phyloP scores from a whole-genome alignment of 2,888 invertebrate genomes.

The Aelia acuminata region DNA sequence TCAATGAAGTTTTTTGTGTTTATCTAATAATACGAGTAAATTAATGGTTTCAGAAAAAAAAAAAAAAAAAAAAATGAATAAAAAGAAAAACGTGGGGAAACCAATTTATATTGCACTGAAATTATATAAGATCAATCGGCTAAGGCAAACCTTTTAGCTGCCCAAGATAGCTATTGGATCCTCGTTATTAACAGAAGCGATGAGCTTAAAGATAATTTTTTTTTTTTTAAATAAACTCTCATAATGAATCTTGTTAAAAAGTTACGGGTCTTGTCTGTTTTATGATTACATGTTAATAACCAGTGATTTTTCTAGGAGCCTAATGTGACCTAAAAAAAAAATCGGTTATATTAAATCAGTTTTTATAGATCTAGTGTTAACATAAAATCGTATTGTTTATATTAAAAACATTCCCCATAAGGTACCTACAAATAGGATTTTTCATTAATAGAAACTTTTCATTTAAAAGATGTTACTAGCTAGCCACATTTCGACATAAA shows the following conservation, averaged over 20 bases:
- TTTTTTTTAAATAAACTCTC: background rate
- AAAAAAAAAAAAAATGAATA: slow-evolving; percentile 68
- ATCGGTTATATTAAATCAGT: too few relatives aligned
- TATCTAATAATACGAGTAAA: background rate
- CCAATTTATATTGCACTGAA: background rate
- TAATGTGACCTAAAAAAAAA: too few relatives aligned
- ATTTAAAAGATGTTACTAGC: too few relatives aligned
- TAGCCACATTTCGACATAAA: too few relatives aligned
- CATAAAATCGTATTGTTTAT: too few relatives aligned
- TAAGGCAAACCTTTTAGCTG: background rate
- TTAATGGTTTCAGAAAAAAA: slow-evolving; percentile 55
- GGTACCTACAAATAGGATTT: too few relatives aligned
- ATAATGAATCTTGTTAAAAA: background rate
- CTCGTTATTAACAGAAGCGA: background rate
- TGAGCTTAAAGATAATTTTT: background rate
- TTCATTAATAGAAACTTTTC: too few relatives aligned
- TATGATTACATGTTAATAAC: too few relatives aligned
- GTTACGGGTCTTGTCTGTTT: too few relatives aligned
- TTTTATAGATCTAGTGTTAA: too few relatives aligned
- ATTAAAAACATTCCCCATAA: too few relatives aligned
- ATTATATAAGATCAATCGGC: background rate
- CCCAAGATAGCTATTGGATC: background rate
- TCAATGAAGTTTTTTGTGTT: slow-evolving; percentile 38
- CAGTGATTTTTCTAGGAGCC: too few relatives aligned
- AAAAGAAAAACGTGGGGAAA: slow-evolving; percentile 60